These are phyloP conservation scores for Cynopterus sphinx DNA, from an alignment of 2,797 vertebrate genomes.

Conservation along the genomic window DNA sequence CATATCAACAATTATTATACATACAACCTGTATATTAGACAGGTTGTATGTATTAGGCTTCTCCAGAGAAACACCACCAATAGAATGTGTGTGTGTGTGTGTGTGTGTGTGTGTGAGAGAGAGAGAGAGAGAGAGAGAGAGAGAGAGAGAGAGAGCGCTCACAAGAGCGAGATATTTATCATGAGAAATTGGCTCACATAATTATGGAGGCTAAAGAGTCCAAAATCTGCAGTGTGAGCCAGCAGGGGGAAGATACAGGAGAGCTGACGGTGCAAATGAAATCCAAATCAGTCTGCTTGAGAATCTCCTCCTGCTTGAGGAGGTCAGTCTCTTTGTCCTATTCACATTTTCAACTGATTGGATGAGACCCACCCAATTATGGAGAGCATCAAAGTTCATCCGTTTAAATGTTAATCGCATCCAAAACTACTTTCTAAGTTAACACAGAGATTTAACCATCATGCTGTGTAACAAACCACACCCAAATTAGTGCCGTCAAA, in stretches of 20 bases:
- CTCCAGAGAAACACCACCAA: background rate
- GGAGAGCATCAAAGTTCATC: background rate
- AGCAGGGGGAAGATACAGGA: background rate
- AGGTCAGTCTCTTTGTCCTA: background rate
- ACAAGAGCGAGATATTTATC: background rate
- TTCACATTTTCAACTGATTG: background rate
- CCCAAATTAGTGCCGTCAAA: background rate
- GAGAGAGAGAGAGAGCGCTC: no score
- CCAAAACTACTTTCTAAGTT: background rate
- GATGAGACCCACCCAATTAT: background rate
- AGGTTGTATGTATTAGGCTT: background rate
- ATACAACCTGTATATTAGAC: background rate
- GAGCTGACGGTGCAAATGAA: background rate
- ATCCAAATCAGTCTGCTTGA: background rate
- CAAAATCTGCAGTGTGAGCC: background rate
- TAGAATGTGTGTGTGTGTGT: background rate
- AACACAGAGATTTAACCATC: background rate
- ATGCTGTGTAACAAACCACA: background rate
- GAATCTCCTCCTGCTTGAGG: background rate
- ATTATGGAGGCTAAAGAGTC: background rate
- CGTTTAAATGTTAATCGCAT: background rate
- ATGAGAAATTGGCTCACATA: background rate
- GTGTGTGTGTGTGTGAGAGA: no score
- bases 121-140: no score
- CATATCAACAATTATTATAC: background rate